Base-by-base conservation (phyloP, 2,113 vertebrate genomes). In the Dromas ardeola region DNA sequence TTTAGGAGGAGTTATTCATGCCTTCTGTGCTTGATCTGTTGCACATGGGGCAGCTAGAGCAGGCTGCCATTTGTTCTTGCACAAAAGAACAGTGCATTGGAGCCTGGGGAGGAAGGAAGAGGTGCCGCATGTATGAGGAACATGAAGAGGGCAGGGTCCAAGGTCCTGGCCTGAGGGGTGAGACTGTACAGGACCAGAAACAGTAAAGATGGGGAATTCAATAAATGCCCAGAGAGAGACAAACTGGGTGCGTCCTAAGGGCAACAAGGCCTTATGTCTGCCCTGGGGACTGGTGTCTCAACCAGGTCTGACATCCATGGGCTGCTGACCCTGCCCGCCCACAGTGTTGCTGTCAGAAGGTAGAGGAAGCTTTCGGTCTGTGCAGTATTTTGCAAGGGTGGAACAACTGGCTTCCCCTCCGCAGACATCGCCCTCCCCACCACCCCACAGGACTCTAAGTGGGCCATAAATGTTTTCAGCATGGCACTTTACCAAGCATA, bases 381-480 rank as follows among this genome's bases (percentile, higher is more conserved):
- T 11, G 45, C n/a, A 26, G 42, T 74, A 26, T 88, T 92, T 94
- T 55, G 86, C 59, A 91, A 70, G 84, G 61, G 89, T 93, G 71
- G 83, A 94, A 95, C 17, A 70, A 90, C 70, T 20, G 32, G 62
- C 93, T 95, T 96, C 73, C 76, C 78, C 59, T 92, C 45, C 5
- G 0, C 50, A 85, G 73, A 30, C 76, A 6, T 38, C 52, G 1
- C 91, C 74, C 84, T 95, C 81, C 65, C 73, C 74, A 55, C 65
- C 74, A 66, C 72, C 88, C 88, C 13, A 1, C 53, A 71, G 83
- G 63, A 65, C 78, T 91, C 63, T 47, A 96, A 96, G 93, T 96
- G 85, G 81, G 78, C 90, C 77, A 59, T 97, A 98, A 97, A 97
- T 93, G 95, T 88, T 96, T 97, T 91, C 93, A 91, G 79, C 79